Base-by-base conservation (phyloP, 2,888 invertebrate genomes). In the Chesias legatella region DNA sequence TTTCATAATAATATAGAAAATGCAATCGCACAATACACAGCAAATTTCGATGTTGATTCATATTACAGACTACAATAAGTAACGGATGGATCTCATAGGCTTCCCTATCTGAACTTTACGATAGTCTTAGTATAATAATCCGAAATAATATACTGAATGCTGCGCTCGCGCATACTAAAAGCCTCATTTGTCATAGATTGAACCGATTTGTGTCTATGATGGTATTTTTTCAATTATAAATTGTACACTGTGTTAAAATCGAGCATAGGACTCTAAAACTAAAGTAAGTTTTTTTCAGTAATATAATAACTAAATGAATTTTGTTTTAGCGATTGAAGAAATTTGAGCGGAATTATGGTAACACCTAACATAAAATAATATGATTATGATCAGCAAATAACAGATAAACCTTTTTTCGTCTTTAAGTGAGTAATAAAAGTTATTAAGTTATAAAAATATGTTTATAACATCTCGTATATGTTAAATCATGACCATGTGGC, bases 121-220 rank as follows among this genome's bases (percentile, higher is more conserved):
- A 29, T 29, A 28, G 13, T 34, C 54, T 55, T 58, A 54, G 51
- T 58, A 63, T 63, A 60, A 60, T 65, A 64, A 64, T 53, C 50
- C 36, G 49, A 56, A 48, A 50, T 57, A 53, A 55, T 56, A 56
- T 60, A 60, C 64, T 58, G 60, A 58, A 67, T 56, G 57, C 51
- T 60, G 63, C 68, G 66, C 56, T 48, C 10, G 48, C 66, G 78
- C 76, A 79, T 79, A 73, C 59, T 56, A 69, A 80, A 56, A 48
- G 56, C 65, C 63, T 71, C 56, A 77, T 80, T 78, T 43, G 44
- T 39, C 25, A 43, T 26, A 63, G 67, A 67, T 39, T 55, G 61
- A 59, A 56, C 64, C 49, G 54, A 60, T 63, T 58, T 51, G 48
- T 59, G 52, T 51, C 47, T 51, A 53, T 53, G 48, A 48, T 51